These are phyloP conservation scores for Mesoclemmys tuberculata DNA, from an alignment of 2,113 vertebrate genomes.

Conservation along the genomic window DNA sequence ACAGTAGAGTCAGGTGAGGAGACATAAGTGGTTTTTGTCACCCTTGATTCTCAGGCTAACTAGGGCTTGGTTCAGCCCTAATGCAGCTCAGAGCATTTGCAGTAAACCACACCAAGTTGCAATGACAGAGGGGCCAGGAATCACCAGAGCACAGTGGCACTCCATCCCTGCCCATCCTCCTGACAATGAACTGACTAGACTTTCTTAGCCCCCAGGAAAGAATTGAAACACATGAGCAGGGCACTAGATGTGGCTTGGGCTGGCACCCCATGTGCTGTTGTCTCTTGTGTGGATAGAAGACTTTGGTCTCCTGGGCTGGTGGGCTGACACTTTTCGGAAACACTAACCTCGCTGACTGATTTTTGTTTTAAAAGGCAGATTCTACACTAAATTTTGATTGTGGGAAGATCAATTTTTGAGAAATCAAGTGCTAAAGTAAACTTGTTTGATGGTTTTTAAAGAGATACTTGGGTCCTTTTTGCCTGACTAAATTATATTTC, in stretches of 20 bases:
- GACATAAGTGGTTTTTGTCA: not conserved
- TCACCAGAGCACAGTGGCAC: not conserved
- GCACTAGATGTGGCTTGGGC: not conserved
- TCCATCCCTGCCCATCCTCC: fast-evolving
- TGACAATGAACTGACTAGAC: not conserved
- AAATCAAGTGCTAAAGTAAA: not conserved
- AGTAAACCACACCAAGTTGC: not conserved
- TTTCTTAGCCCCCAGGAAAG: not conserved
- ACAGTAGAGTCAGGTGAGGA: not conserved
- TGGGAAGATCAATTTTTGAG: not conserved
- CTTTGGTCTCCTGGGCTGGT: not conserved
- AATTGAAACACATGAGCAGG: not conserved
- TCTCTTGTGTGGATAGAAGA: not conserved
- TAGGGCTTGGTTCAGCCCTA: not conserved
- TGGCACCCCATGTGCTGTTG: not conserved
- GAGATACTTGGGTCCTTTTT: not conserved
- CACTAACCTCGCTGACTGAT: not conserved
- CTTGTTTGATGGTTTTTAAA: not conserved
- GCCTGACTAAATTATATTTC: slow-evolving; percentile 20
- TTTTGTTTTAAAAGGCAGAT: not conserved
- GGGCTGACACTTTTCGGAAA: not conserved
- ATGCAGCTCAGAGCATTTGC: not conserved
- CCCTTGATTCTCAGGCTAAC: not conserved
- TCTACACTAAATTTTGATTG: not conserved
- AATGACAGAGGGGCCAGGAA: not conserved